Base-by-base conservation (phyloP, 2,888 invertebrate species). In the Pasiphila rectangulata region DNA sequence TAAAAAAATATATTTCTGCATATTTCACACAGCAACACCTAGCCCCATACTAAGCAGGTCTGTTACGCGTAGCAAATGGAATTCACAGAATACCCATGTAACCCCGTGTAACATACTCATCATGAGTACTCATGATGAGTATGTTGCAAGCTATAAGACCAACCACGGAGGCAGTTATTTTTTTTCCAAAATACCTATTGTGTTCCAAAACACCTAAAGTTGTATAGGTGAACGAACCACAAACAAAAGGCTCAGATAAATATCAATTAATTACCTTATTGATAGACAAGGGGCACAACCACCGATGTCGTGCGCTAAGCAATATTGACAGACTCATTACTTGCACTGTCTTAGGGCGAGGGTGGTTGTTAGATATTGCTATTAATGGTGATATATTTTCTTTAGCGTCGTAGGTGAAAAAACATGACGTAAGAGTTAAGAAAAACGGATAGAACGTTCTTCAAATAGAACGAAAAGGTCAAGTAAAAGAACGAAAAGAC, bases 251-350 rank as follows among this genome's bases (percentile, higher is more conserved):
- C 25, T 39, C 13, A 15, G 27, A 49, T 44, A 49, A 30, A 49
- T 49, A 49, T 39, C 29, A 49, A 49, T 49, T 39, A 49, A 49
- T 49, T 44, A 49, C 48, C 12, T 49, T 44, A 49, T 43, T 42
- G 38, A 46, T 43, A 24, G 50, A 42, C 46, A 46, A 42, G 30
- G 30, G 46, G 46, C 42, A 16, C 10, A 39, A 36, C 32, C 39
- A 24, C 29, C 35, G 52, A 59, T 73, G 72, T 76, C 71, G 64
- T 63, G 57, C 59, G 47, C 67, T 78, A 77, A 79, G 75, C 69
- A 76, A 73, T 77, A 79, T 76, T 76, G 79, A 77, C 75, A 61
- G 61, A 64, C 63, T 77, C 74, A 71, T 79, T 75, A 77, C 59
- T 54, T 52, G 61, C 62, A 61, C 72, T 73, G 72, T 72, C 68